Conservation (phyloP, 2,797 vertebrate genomes). For the Petrocephalus sullivani region DNA sequence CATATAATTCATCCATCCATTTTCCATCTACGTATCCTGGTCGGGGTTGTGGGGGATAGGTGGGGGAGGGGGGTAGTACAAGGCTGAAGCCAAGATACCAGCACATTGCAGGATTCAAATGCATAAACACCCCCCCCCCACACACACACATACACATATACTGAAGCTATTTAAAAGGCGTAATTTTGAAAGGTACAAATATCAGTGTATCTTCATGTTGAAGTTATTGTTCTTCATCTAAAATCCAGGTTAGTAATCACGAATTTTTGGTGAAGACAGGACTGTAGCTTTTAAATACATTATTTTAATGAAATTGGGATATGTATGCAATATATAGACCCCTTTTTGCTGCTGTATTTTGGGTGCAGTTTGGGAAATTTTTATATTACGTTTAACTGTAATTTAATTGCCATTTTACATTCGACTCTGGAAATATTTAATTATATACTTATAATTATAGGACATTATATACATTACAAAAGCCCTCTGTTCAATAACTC, state of each 20-base stretch:
- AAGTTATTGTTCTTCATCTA: background rate
- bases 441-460: no score
- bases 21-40: background rate
- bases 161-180: background rate
- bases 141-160: background rate
- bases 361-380: background rate
- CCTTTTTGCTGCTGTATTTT: background rate
- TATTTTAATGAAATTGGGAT: background rate
- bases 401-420: background rate
- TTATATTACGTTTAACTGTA: background rate
- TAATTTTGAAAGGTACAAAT: background rate
- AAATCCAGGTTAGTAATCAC: background rate
- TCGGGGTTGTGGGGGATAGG: background rate
- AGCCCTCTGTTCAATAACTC: background rate
- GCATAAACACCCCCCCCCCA: background rate
- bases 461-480: background rate
- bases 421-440: background rate
- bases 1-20: background rate
- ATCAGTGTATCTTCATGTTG: background rate
- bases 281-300: background rate
- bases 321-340: background rate
- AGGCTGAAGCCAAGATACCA: background rate
- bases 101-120: background rate
- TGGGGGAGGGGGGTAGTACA: background rate
- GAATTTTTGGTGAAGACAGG: background rate